Conservation (phyloP, 2,888 invertebrate species). For the Suillia variegata region DNA sequence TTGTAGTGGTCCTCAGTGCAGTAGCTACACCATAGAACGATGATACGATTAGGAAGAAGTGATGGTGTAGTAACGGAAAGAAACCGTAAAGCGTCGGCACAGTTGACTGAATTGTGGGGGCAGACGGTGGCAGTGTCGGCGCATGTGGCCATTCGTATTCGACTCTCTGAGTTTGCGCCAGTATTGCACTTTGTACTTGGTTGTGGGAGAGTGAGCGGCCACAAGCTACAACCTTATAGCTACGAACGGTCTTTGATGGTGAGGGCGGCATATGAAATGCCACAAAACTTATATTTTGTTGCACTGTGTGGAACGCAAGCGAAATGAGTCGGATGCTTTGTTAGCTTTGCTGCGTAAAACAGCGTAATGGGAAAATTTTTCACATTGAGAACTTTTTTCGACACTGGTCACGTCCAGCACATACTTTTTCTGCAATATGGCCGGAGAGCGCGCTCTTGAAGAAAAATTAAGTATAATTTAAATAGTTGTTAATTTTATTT, state of each 20-base stretch:
- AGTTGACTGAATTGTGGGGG: not conserved
- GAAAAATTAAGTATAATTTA: no score
- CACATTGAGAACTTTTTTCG: not conserved
- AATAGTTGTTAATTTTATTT: no score
- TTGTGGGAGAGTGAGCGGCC: constrained; percentile 13
- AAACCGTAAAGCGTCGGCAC: no score
- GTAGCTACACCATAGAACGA: not conserved
- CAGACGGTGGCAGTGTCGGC: not conserved
- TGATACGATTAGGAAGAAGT: no score
- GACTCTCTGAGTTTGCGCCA: not conserved
- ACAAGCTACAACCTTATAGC: not conserved
- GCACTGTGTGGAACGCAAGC: not conserved
- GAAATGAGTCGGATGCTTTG: not conserved
- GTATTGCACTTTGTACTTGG: constrained; percentile 13
- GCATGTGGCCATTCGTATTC: not conserved
- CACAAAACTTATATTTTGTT: not conserved
- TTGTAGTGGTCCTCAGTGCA: not conserved
- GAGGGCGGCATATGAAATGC: not conserved
- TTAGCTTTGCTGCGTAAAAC: not conserved
- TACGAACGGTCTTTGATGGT: not conserved
- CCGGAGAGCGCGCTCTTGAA: no score
- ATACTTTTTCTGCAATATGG: constrained; percentile 1
- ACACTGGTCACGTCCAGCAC: constrained; percentile 12
- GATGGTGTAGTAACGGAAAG: no score
- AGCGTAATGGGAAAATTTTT: no score